Base-by-base conservation (phyloP, 2,113 vertebrate genomes). In the Kobus ellipsiprymnus region DNA sequence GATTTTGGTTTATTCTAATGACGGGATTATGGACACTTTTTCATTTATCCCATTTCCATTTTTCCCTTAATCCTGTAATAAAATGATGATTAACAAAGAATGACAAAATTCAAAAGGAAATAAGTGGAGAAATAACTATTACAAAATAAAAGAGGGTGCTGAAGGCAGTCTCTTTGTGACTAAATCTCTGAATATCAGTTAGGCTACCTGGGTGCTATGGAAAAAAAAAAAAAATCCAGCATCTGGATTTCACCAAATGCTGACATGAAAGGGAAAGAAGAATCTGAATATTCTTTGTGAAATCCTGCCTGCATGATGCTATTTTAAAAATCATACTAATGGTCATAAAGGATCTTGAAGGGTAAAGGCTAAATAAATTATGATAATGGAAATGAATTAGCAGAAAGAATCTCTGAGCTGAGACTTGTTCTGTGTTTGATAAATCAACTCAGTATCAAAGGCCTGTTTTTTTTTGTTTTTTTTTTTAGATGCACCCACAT, bases 261-360 rank as follows among this genome's bases (percentile, higher is more conserved):
- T 48, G 21, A 82, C 19, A 52, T n/a, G 80, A 29, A 44, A 27
- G 29, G 10, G 36, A 91, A 36, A 48, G 81, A n/a, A 86, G n/a
- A n/a, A 44, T 12, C 17, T 64, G 36, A 52, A 36, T 16, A 21
- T 92, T 89, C 57, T 81, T 59, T 90, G 60, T 46, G 17, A 94
- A 93, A 57, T 64, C 21, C 57, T 87, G 60, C 77, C 71, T 55
- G 23, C n/a, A 6, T 13, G 6, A n/a, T n/a, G 36, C n/a, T 87
- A 77, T 94, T 92, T 90, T 50, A 29, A 91, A 97, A 92, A 36
- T 89, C 71, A 86, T 80, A 60, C 36, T 94, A 90, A 96, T 82
- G 40, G 59, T 74, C 71, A 46, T 52, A 80, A 84, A 95, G 59
- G 44, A 92, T 90, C 62, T 50, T 29, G 25, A 94, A 82, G 78